phyloP scores from a whole-genome alignment of 2,888 invertebrate genomes.

The Mamestra brassicae region DNA sequence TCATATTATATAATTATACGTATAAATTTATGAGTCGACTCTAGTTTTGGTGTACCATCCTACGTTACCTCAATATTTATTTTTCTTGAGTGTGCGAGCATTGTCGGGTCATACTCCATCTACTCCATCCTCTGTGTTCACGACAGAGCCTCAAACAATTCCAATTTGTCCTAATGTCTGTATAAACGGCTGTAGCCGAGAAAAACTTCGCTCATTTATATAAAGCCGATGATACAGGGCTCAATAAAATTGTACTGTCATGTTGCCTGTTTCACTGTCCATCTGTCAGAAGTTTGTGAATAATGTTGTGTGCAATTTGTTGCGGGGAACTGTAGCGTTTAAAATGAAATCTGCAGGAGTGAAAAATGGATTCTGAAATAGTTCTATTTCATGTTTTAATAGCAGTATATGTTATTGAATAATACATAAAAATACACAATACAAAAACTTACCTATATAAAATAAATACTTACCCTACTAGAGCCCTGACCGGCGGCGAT shows the following conservation, averaged over 20 bases:
- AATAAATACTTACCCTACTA: too few relatives aligned
- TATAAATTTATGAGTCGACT: too few relatives aligned
- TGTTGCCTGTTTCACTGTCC: slow-evolving; percentile 34
- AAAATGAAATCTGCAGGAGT: neutral
- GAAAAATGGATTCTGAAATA: neutral
- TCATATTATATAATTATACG: too few relatives aligned
- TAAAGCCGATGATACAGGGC: slow-evolving; percentile 57
- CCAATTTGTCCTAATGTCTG: slow-evolving; percentile 67
- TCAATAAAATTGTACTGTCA: slow-evolving; percentile 34
- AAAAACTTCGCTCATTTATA: slow-evolving; percentile 66
- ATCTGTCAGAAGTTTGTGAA: slow-evolving; percentile 49
- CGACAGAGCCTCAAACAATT: slow-evolving; percentile 59
- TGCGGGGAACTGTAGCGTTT: neutral
- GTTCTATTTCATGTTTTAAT: too few relatives aligned
- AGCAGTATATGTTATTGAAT: too few relatives aligned
- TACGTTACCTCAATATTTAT: too few relatives aligned
- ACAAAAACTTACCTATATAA: too few relatives aligned
- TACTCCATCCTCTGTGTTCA: neutral
- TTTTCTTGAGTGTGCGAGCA: neutral
- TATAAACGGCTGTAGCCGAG: slow-evolving; percentile 60
- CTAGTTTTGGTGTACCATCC: too few relatives aligned
- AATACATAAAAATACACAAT: too few relatives aligned
- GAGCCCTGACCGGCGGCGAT: too few relatives aligned
- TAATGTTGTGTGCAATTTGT: slow-evolving; percentile 46
- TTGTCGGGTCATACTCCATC: slow-evolving; percentile 9